Evolutionary conservation across 2,113 vertebrate genomes (phyloP).

Genomic region (Myocastor coypus): DNA sequence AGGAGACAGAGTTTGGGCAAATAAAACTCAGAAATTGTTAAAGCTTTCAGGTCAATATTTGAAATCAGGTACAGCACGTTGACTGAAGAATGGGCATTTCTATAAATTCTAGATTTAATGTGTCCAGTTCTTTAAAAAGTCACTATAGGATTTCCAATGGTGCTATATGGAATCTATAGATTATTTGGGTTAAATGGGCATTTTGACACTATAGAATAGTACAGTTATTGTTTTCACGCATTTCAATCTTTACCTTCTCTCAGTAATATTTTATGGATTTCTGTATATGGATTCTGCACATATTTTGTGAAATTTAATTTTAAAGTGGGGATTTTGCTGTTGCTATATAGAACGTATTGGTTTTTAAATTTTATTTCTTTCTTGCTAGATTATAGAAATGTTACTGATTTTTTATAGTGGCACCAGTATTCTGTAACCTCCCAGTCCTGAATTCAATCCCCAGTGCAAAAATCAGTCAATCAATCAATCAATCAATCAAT

Average conservation of each 20-base stretch:
- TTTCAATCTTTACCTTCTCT: slow-evolving; percentile 11
- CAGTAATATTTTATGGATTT: slow-evolving; percentile 14
- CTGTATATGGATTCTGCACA: background rate
- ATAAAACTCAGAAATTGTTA: background rate
- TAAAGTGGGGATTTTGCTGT: background rate
- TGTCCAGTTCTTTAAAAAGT: background rate
- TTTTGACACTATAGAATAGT: background rate
- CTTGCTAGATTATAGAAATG: background rate
- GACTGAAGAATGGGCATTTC: background rate
- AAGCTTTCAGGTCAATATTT: slow-evolving; percentile 13
- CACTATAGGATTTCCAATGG: background rate
- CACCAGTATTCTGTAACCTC: background rate
- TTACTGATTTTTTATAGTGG: background rate
- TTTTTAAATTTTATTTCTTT: background rate
- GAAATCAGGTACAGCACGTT: background rate
- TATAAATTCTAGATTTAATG: background rate
- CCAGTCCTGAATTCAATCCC: background rate
- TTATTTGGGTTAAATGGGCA: background rate
- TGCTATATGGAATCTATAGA: background rate
- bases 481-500: too few relatives aligned
- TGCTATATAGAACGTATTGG: background rate
- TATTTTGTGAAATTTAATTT: slow-evolving; percentile 15
- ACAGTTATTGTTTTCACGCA: background rate
- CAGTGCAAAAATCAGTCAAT: too few relatives aligned
- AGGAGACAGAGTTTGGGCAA: background rate